Evolutionary conservation across 2,113 vertebrate genomes (phyloP), one percentile per base, ranked within the genome.

Genomic region (Columba janthina): DNA sequence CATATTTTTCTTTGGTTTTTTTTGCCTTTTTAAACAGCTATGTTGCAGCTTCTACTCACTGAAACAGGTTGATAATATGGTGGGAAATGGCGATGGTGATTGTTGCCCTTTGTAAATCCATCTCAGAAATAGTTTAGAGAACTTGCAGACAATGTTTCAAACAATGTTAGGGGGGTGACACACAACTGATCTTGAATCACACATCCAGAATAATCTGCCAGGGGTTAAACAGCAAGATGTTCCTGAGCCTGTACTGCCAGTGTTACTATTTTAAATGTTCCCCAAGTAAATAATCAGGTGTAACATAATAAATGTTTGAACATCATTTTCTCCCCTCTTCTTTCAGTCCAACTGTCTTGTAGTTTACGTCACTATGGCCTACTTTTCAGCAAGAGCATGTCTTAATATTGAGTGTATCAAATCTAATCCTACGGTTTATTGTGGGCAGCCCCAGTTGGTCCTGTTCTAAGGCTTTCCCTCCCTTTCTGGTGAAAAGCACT

Each of bases 331-430:
- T 32, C 73, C n/a, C 51, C 46, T 71, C 57, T 94, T 95, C 80
- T 94, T 91, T 88, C 92, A 85, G 32, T 67, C 42, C 78, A 94
- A 75, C 74, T 74, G 62, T 74, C 95, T 96, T 97, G 93, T 97
- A 92, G 74, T 94, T 96, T 91, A 82, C 88, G 92, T 94, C 88
- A 87, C 91, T 75, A 86, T 24, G 77, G 75, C 84, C 94, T 94
- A 95, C 96, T 97, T 98, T 98, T 97, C 97, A 97, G 74, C 50
- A 97, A 65, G 62, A 96, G 44, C 76, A 82, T 97, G 97, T 97
- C 97, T 98, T 97, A 97, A 96, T 98, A 97, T 94, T 96, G 85
- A 97, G 97, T 98, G 97, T 98, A 98, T 98, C 98, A 96, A 98
- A 98, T 98, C 94, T 97, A 97, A 98, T 98, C 97, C 96, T 97